These are phyloP conservation scores for Falcunculus frontatus DNA, from an alignment of 2,113 vertebrate species.

Conservation along the genomic window DNA sequence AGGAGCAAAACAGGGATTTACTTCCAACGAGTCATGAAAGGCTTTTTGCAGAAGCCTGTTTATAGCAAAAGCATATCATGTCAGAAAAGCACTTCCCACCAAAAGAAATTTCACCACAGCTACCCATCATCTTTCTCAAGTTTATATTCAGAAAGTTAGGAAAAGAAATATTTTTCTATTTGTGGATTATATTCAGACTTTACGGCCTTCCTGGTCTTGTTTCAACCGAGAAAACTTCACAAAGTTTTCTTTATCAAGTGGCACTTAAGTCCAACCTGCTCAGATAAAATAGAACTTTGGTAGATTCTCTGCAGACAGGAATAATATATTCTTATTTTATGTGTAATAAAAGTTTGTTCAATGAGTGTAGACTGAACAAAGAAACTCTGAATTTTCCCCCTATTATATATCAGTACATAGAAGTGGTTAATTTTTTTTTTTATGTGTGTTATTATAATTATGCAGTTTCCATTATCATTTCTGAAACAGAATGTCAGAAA, in stretches of 20 bases:
- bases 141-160: not conserved
- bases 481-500: not conserved
- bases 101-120: not conserved
- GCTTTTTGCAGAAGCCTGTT: not conserved
- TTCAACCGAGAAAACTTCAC: not conserved
- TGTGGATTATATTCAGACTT: not conserved
- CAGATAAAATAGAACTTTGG: not conserved
- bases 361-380: not conserved
- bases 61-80: not conserved
- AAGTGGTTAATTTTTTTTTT: not conserved
- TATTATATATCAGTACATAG: not conserved
- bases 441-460: not conserved
- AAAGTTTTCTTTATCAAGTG: not conserved
- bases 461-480: not conserved
- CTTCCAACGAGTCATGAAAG: not conserved
- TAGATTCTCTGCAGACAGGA: not conserved
- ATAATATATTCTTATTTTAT: not conserved
- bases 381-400: not conserved
- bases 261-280: not conserved
- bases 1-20: not conserved
- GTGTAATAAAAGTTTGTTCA: not conserved
- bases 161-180: not conserved
- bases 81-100: not conserved
- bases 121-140: not conserved
- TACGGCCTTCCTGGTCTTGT: not conserved